Evolutionary conservation across 2,113 vertebrate species (phyloP), one percentile per base, ranked within the genome.

Genomic region (Gobio gobio): DNA sequence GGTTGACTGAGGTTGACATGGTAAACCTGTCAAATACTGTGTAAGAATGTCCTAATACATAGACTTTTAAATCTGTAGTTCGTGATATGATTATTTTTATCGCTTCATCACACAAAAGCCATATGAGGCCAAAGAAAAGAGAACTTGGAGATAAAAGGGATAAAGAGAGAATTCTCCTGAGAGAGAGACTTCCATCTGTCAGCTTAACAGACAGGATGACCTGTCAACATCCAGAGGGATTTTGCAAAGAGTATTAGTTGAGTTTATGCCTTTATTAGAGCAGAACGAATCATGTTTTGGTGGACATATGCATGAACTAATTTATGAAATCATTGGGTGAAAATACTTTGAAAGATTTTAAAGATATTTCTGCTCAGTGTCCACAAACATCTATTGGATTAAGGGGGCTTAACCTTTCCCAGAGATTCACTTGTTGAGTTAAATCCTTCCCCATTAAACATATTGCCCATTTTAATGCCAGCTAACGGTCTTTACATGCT

Each of bases 131-230:
- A 72, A 82, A 82, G 29, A 82, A 49, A 33, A 54, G 47, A 33
- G 13, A 40, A 56, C 79, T 82, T 49, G 18, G 10, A 81, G 59
- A 81, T 64, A 49, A 68, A 82, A 82, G n/a, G 47, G 63, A 82
- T 68, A 51, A 82, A 82, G 43, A 54, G 61, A 9, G 22, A 64
- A 78, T n/a, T 59, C 59, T 64, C 10, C 2, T 26, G 51, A 78
- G 80, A 82, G 47, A 82, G 20, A n/a, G 40, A 7, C 29, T 49
- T 58, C 80, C 80, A 82, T 82, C 80, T 82, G 80, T 72, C 80
- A 82, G 80, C 49, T 58, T 82, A 82, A 70, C 66, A 4, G 47
- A 58, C 12, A 40, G 18, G 63, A 24, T 51, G 80, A 58, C 64
- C 80, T n/a, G 63, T 72, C 80, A 82, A 40, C 29, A 29, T 58